Evolutionary conservation across 2,888 invertebrate genomes (phyloP), one percentile per base, ranked within the genome.

Genomic region (Nemotelus pantherinus): DNA sequence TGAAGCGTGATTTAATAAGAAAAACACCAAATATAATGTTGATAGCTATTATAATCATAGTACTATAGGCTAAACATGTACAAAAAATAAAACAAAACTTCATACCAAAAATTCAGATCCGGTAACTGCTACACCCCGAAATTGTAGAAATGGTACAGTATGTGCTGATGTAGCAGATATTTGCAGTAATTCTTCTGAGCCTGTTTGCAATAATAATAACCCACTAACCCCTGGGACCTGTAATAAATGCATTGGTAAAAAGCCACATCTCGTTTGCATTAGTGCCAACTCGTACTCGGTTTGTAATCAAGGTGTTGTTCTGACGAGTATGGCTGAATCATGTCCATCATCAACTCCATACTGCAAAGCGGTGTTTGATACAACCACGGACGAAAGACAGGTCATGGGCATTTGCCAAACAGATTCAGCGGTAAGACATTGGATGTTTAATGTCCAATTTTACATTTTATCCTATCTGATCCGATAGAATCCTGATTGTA

Each of bases 81-180:
- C 25, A 25, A 25, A 25, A 25, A 25, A 25, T 25, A 25, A 25
- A 25, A 25, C 25, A 25, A 25, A 25, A 25, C 25, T 25, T 25
- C 25, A 25, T 25, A 25, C 25, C 25, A 25, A 25, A 25, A 25
- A 25, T 25, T 25, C 25, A 25, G 25, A 25, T 25, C 1, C 25
- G 25, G 25, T 25, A 25, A 63, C 41, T 4, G 63, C 25, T 43
- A n/a, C 63, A 2, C 55, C 53, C 44, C 7, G 53, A 10, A 3
- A 3, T 3, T 70, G 70, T 53, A 53, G 55, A 2, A 55, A 6
- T 2, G 53, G 53, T 2, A 25, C 41, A 7, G 41, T 55, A 10
- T 70, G 70, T 9, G 70, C 70, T 41, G 53, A 70, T 53, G 70
- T 70, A 10, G 6, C 39, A 4, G 70, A 53, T 43, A 55, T 70